A percentile compares a stretch with the other conserved stretches of the same genome.
These are phyloP conservation scores for Ectropis grisescens DNA, from an alignment of 1,140 invertebrate genomes.

Conservation along the genomic window DNA sequence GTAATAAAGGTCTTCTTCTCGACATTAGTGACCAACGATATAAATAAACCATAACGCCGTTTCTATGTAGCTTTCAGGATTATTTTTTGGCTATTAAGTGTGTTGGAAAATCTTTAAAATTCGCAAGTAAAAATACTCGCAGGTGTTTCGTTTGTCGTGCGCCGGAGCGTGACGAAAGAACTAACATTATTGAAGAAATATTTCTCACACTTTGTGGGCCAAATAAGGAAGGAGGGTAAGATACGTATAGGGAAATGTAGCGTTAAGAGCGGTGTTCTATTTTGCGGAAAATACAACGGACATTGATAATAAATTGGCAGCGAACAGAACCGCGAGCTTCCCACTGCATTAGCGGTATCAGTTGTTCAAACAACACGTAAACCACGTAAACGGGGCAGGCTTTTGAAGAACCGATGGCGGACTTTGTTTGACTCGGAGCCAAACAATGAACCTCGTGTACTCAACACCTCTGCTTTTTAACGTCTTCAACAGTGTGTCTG, in stretches of 20 bases:
- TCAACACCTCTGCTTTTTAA: constrained; percentile 51
- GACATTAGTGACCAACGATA: constrained; percentile 3
- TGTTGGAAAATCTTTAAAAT: constrained; percentile 4
- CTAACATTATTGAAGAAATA: constrained; percentile 1
- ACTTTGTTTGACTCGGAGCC: constrained; percentile 29
- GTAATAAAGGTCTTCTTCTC: no score
- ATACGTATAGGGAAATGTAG: not conserved
- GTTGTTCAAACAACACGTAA: constrained; percentile 29
- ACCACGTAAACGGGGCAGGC: constrained; percentile 7
- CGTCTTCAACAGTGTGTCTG: constrained; percentile 34
- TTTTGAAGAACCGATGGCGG: constrained; percentile 51
- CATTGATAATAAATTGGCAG: not conserved
- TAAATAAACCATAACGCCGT: constrained; percentile 23
- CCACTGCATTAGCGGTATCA: constrained; percentile 34
- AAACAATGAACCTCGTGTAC: constrained; percentile 45
- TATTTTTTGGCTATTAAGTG: constrained; percentile 14
- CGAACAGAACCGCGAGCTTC: constrained; percentile 8
- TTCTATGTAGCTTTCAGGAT: constrained; percentile 22
- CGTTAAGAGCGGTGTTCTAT: not conserved
- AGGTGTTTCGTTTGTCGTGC: no score
- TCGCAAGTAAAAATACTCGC: constrained; percentile 6
- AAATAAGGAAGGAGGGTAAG: no score
- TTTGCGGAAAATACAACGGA: not conserved
- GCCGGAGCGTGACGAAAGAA: no score
- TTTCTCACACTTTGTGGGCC: not conserved